A percentile compares a stretch with the other conserved stretches of the same genome.
phyloP scores from a whole-genome alignment of 2,888 invertebrate genomes.

The Dryobotodes eremita region DNA sequence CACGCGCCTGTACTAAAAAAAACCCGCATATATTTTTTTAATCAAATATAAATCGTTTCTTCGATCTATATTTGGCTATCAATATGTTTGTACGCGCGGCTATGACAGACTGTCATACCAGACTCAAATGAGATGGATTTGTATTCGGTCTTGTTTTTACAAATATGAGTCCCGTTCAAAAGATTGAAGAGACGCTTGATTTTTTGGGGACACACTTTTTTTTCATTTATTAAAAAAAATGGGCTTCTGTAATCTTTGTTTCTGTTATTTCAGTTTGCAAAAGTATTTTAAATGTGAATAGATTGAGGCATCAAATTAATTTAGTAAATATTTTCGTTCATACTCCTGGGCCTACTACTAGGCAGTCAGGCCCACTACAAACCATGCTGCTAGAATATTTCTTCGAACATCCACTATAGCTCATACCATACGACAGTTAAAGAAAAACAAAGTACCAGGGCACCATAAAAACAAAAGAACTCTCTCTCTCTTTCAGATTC shows the following conservation, averaged over 20 bases:
- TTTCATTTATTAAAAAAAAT: background rate
- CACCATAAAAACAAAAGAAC: constrained; percentile 20
- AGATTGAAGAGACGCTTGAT: background rate
- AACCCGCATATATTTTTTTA: constrained; percentile 2
- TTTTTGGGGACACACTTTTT: background rate
- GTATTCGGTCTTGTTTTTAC: constrained; percentile 20
- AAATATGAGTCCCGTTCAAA: background rate
- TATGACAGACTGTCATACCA: constrained; percentile 23
- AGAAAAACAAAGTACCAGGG: background rate
- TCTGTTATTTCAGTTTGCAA: too few relatives aligned
- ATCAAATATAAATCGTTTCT: background rate
- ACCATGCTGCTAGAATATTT: background rate
- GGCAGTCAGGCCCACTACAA: fast-evolving
- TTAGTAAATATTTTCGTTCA: too few relatives aligned
- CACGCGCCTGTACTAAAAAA: background rate
- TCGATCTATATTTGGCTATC: constrained; percentile 4
- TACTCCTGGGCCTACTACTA: too few relatives aligned
- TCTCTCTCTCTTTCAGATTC: constrained; percentile 52
- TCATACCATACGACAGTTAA: background rate
- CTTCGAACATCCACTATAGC: background rate
- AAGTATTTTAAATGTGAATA: background rate
- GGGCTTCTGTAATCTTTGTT: background rate
- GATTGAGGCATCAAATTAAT: too few relatives aligned
- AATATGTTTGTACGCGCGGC: constrained; percentile 19
- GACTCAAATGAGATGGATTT: constrained; percentile 10